Evolutionary conservation across 2,113 vertebrate genomes (phyloP), one percentile per base, ranked within the genome.

Genomic region (Polyodon spathula): DNA sequence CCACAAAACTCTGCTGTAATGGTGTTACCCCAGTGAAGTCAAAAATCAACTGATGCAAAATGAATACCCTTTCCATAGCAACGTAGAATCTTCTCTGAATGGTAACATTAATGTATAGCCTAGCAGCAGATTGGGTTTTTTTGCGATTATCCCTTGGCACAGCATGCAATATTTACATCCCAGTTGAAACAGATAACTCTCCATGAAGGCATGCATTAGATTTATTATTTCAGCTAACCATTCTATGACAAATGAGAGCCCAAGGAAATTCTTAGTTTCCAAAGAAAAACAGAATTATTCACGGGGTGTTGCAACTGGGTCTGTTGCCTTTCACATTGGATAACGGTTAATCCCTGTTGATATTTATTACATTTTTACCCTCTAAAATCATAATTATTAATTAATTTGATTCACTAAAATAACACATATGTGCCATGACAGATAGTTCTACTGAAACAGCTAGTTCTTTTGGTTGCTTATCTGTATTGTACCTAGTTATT

Each of bases 131-230:
- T 11, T 11, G 4, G n/a, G 12, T 50, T 14, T 14, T 50, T 50
- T 12, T 50, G 48, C 5, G 8, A 10, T 10, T 6, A 50, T 50
- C 48, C 48, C 48, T 50, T 50, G 48, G 14, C 8, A 50, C 5
- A 12, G 6, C 48, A 50, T 50, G 48, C 14, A 50, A 50, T 50
- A 50, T 50, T 50, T 50, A 50, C 7, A 50, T 11, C 48, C 48
- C 48, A 50, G 48, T 11, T 50, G 48, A 50, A 50, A 11, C 48
- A 50, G 48, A 50, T 50, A 50, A 50, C 48, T 50, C 48, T 50
- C 15, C 3, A 6, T 9, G 48, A 50, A 50, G 15, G 14, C 14
- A n/a, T 50, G 42, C 15, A n/a, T 50, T 12, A 50, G 12, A 50
- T 50, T 50, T 2, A 5, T 50, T 11, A 2, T 50, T 50, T 50